Evolutionary conservation across 2,888 invertebrate genomes (phyloP), one percentile per base, ranked within the genome.

Genomic region (Colletes collaris): DNA sequence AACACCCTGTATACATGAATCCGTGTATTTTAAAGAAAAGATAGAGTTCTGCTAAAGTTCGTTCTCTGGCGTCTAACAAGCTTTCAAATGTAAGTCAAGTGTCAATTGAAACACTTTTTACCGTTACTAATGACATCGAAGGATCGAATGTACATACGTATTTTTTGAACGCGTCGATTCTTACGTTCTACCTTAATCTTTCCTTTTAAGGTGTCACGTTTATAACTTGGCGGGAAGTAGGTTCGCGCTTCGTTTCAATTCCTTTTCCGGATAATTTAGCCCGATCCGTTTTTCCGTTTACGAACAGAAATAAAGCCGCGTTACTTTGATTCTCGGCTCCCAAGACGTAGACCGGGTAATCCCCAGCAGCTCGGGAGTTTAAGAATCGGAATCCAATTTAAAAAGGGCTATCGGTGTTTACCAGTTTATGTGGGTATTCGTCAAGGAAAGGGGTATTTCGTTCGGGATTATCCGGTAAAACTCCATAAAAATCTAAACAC

Each of bases 401-500:
- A 73, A 63, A 75, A 71, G 60, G 62, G 66, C 70, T 67, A 68
- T 75, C 65, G 79, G 62, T 77, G 72, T 86, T 86, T 79, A 71
- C 70, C 82, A 55, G 77, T 71, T 83, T 83, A 74, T 73, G 66
- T 68, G 75, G 59, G 77, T 73, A 59, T 83, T 78, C 76, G 63
- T 82, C 75, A 65, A 53, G 35, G 67, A 73, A 66, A 69, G 69
- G 62, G 65, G 62, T 68, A 69, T 59, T 76, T 62, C 77, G 77
- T 49, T 46, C 71, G 75, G 68, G 80, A 86, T 86, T 77, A 84
- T 82, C 78, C 82, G 79, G 71, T 73, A 72, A 84, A 74, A 79
- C 80, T 76, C 79, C 72, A 81, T 86, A 83, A 86, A 86, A 86
- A 86, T 81, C 79, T 86, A 86, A 86, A 86, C 82, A 75, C 70